Percentiles rank a stretch among this genome's conserved stretches.
Conservation (phyloP, 1,140 invertebrate species). For the Drosophila orosa region DNA sequence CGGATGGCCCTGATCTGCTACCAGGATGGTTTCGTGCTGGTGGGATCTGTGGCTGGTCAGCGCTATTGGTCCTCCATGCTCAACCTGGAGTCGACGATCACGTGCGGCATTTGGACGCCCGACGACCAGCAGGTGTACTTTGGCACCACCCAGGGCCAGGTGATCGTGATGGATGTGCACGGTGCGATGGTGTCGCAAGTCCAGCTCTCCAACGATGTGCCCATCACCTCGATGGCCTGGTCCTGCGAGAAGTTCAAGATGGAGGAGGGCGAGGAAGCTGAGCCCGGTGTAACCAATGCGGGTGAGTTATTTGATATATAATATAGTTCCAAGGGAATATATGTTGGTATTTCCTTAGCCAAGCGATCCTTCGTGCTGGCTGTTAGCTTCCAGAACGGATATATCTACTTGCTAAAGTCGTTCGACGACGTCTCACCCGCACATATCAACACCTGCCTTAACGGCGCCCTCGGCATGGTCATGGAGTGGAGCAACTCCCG, state of each 20-base stretch:
- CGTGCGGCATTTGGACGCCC: constrained; percentile 98
- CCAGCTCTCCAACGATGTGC: constrained; percentile 90
- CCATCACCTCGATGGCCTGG: constrained; percentile 96
- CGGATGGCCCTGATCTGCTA: constrained; percentile 99
- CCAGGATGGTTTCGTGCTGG: constrained; percentile 98
- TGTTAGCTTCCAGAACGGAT: constrained; percentile 94
- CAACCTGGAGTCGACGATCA: constrained; percentile 96
- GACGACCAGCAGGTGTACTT: constrained; percentile 99
- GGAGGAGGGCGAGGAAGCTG: constrained; percentile 94
- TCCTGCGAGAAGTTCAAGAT: constrained; percentile 99
- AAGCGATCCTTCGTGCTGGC: constrained; percentile 91
- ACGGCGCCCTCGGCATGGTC: constrained; percentile 88
- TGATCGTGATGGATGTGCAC: constrained; percentile 98
- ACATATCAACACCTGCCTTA: constrained; percentile 91
- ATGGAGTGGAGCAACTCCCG: constrained; percentile 99
- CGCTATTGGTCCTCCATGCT: constrained; percentile 99
- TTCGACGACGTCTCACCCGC: constrained; percentile 93
- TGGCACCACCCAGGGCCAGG: constrained; percentile 95
- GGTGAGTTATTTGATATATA: constrained; percentile 57
- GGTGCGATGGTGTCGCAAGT: constrained; percentile 97
- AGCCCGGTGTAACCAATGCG: constrained; percentile 85
- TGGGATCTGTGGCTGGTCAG: constrained; percentile 98
- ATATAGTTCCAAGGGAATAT: background rate
- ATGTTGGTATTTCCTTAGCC: constrained; percentile 77
- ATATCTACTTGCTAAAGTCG: constrained; percentile 93